Conservation (phyloP, 2,113 vertebrate species). For the Stigmatopora argus region DNA sequence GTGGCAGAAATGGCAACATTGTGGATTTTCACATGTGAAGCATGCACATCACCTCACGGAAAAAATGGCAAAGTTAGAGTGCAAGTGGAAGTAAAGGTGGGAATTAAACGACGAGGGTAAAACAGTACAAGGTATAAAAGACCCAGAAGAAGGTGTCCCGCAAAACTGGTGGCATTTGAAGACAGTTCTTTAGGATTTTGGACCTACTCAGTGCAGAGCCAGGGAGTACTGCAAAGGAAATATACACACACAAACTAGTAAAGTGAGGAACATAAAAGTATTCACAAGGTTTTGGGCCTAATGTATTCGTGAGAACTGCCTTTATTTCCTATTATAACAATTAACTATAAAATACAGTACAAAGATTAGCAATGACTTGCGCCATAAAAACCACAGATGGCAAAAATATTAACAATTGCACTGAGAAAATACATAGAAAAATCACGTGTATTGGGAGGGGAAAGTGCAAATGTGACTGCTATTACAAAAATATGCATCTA, state of each 20-base stretch:
- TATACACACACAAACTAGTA: slow-evolving; percentile 73
- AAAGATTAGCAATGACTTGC: slow-evolving; percentile 48
- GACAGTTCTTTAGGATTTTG: slow-evolving; percentile 51
- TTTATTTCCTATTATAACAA: slow-evolving; percentile 61
- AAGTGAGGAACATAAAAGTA: slow-evolving; percentile 27
- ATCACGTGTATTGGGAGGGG: slow-evolving; percentile 44
- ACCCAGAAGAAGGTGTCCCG: slow-evolving; percentile 70
- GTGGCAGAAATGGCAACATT: not conserved
- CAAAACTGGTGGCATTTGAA: slow-evolving; percentile 68
- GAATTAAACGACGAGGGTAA: slow-evolving; percentile 44
- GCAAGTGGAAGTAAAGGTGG: slow-evolving; percentile 23
- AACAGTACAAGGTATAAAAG: slow-evolving; percentile 72
- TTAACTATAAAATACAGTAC: slow-evolving; percentile 31
- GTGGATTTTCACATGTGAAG: not conserved
- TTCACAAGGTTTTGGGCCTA: not conserved
- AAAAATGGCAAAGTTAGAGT: not conserved
- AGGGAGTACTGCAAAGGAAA: slow-evolving; percentile 98
- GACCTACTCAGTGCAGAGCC: slow-evolving; percentile 98
- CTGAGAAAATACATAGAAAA: slow-evolving; percentile 41
- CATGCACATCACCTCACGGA: not conserved
- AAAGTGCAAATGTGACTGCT: slow-evolving; percentile 66
- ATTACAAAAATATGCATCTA: slow-evolving; percentile 49
- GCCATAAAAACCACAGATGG: slow-evolving; percentile 39
- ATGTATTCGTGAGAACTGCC: slow-evolving; percentile 5
- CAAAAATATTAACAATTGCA: slow-evolving; percentile 61